Percentiles rank a stretch among this genome's conserved stretches.
These are phyloP conservation scores for Panthera uncia DNA, from an alignment of 2,113 vertebrate species.

Conservation along the genomic window DNA sequence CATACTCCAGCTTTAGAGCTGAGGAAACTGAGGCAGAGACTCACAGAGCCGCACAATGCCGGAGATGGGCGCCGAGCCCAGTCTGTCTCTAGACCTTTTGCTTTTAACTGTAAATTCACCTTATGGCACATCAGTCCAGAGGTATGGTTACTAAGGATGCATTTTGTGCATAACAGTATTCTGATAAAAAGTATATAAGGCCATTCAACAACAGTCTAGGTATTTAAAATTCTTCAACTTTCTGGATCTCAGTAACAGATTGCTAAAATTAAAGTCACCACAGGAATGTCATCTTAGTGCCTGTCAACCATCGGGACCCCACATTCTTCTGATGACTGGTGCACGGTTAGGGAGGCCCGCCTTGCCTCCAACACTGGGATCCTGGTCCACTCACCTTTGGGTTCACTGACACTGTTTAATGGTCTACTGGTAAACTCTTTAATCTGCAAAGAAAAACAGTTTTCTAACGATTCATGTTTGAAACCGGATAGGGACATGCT, in stretches of 20 bases:
- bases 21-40: background rate
- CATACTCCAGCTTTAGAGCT: background rate
- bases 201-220: background rate
- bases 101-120: background rate
- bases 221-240: background rate
- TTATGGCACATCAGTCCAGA: too few species aligned
- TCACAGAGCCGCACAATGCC: background rate
- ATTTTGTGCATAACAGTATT: background rate
- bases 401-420: slow-evolving; percentile 75
- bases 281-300: background rate
- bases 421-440: slow-evolving; percentile 85
- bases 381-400: slow-evolving; percentile 83
- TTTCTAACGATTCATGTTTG: background rate
- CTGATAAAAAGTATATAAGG: background rate
- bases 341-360: fast-evolving
- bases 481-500: background rate
- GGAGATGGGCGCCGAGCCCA: background rate
- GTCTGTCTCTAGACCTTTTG: background rate
- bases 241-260: background rate
- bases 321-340: background rate
- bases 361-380: background rate
- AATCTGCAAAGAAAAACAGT: slow-evolving; percentile 86
- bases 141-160: background rate
- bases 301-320: background rate
- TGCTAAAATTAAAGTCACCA: background rate